Evolutionary conservation across 2,888 invertebrate genomes (phyloP).

Genomic region (Clivina fossor): DNA sequence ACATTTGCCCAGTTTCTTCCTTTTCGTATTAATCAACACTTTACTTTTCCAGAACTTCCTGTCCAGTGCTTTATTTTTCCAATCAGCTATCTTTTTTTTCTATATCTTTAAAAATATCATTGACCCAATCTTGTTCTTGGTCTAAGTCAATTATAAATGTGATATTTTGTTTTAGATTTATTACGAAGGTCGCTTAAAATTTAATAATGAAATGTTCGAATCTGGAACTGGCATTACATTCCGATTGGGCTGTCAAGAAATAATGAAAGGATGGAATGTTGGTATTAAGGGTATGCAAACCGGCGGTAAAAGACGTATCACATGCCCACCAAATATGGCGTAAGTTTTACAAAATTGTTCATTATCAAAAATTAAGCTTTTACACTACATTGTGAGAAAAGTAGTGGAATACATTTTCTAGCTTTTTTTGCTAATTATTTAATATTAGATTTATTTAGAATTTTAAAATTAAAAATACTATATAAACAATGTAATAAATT

Average conservation of each 20-base stretch:
- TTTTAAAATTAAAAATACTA: not conserved
- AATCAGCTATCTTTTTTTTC: too few relatives aligned
- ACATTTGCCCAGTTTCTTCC: too few relatives aligned
- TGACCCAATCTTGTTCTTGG: too few relatives aligned
- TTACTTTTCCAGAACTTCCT: too few relatives aligned
- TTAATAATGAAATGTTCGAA: constrained; percentile 87
- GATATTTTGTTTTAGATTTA: constrained; percentile 65
- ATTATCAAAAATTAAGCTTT: too few relatives aligned
- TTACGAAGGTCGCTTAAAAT: constrained; percentile 80
- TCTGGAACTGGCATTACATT: constrained; percentile 86
- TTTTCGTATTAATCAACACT: too few relatives aligned
- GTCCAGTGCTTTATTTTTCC: too few relatives aligned
- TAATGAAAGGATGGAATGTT: constrained; percentile 89
- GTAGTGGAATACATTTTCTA: too few relatives aligned
- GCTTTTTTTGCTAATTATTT: not conserved
- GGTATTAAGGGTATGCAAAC: constrained; percentile 92
- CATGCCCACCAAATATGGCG: constrained; percentile 83
- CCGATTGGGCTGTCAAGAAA: constrained; percentile 79
- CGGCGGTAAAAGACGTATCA: constrained; percentile 85
- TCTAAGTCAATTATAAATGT: too few relatives aligned
- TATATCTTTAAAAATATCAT: too few relatives aligned
- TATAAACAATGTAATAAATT: not conserved
- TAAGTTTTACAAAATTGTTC: constrained; percentile 63
- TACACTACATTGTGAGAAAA: too few relatives aligned
- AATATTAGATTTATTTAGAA: not conserved